phyloP scores from a whole-genome alignment of 2,113 vertebrate species.

The Rissa tridactyla region DNA sequence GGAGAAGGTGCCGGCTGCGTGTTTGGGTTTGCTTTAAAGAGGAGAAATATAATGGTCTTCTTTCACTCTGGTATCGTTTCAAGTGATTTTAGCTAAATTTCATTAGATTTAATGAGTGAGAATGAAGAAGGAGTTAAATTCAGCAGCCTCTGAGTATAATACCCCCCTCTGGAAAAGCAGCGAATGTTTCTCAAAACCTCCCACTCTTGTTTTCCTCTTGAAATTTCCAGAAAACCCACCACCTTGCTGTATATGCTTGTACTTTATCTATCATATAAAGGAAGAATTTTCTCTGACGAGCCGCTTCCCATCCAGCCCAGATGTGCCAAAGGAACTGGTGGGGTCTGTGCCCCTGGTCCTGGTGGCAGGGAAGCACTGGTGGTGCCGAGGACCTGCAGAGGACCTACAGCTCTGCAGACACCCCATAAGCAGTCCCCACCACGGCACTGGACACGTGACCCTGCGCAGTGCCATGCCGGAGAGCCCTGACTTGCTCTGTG shows the following conservation, averaged over 20 bases:
- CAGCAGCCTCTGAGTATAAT: background rate
- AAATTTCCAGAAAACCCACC: background rate
- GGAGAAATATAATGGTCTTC: background rate
- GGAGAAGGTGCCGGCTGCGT: background rate
- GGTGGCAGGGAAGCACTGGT: accelerated
- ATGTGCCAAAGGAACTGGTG: accelerated
- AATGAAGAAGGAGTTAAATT: background rate
- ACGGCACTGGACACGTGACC: accelerated
- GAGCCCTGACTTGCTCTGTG: background rate
- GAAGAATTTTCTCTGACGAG: background rate
- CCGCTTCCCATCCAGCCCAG: background rate
- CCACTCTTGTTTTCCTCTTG: background rate
- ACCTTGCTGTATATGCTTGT: background rate
- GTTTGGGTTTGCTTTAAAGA: background rate
- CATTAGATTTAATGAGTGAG: background rate
- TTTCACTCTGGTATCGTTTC: background rate
- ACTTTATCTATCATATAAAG: background rate
- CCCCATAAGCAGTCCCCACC: background rate
- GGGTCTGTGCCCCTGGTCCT: background rate
- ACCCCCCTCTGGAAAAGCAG: background rate
- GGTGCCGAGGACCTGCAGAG: background rate
- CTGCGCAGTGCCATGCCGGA: accelerated
- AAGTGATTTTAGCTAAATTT: background rate
- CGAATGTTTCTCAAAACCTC: background rate
- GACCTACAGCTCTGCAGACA: background rate